A percentile compares a stretch with the other conserved stretches of the same genome.
phyloP scores from a whole-genome alignment of 2,797 vertebrate species.

The Sebastes nivosus region DNA sequence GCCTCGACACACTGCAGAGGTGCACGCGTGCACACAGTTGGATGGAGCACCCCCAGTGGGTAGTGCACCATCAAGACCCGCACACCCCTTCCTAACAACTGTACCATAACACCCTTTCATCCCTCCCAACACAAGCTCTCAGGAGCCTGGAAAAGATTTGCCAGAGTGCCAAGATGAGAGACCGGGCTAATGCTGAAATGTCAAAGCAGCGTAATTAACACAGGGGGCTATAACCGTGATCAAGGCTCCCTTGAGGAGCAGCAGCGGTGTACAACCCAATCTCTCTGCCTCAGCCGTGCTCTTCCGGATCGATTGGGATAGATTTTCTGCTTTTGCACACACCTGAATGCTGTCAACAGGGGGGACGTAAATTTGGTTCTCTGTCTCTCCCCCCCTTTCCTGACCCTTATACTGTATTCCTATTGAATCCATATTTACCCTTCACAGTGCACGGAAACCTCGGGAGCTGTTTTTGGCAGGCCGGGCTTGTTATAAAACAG shows the following conservation, averaged over 20 bases:
- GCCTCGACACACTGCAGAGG: slow-evolving; percentile 34
- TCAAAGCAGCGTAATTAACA: slow-evolving; percentile 84
- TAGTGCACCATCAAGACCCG: slow-evolving; percentile 17
- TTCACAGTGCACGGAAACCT: slow-evolving; percentile 56
- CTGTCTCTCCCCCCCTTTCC: slow-evolving; percentile 24
- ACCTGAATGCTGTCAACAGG: slow-evolving; percentile 79
- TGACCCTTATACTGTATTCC: slow-evolving; percentile 45
- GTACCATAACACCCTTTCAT: slow-evolving; percentile 63
- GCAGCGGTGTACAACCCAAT: slow-evolving; percentile 64
- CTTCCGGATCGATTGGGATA: slow-evolving; percentile 78
- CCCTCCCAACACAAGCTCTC: slow-evolving; percentile 42
- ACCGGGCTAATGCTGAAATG: slow-evolving; percentile 72
- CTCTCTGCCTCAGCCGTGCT: slow-evolving; percentile 65
- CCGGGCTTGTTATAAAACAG: slow-evolving; percentile 63
- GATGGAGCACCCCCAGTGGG: slow-evolving; percentile 31
- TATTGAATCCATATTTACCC: slow-evolving; percentile 65
- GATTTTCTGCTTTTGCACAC: slow-evolving; percentile 82
- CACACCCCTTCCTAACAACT: slow-evolving; percentile 52
- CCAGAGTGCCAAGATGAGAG: slow-evolving; percentile 69
- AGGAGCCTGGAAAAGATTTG: slow-evolving; percentile 67
- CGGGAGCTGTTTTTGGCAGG: slow-evolving; percentile 67
- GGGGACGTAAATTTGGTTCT: slow-evolving; percentile 70
- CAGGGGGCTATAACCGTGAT: slow-evolving; percentile 78
- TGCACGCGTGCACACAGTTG: slow-evolving; percentile 25
- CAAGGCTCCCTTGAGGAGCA: slow-evolving; percentile 76